Base-by-base conservation (phyloP, 2,888 invertebrate genomes). In the Spilosoma lubricipeda region DNA sequence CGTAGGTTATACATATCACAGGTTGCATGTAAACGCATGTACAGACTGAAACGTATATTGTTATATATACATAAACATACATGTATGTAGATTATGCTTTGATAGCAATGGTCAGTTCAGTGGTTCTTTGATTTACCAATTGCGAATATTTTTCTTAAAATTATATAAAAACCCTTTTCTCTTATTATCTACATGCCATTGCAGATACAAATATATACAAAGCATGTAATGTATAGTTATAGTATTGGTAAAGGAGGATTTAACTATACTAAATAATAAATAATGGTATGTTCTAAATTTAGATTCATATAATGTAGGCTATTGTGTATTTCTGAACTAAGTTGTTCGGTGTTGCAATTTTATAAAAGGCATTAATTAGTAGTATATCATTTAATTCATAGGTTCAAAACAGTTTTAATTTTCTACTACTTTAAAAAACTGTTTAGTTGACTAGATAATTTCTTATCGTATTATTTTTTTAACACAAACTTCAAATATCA, bases 1-100 rank as follows among this genome's bases (percentile, higher is more conserved):
- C 81, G 88, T 88, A 89, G 88, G 87, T 86, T 89, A 88, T 86
- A 87, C 82, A 90, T 93, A 93, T 93, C 93, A 93, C 93, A 93
- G 92, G 92, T 91, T 88, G 87, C 80, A 78, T 89, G 83, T 88
- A 87, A 87, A 89, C 87, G 82, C 86, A 86, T 75, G 82, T 85
- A 88, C 80, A 81, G 85, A 83, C 81, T 85, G 73, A 84, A 85
- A 80, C 63, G 63, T 20, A 63, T 39, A 33, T 48, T 45, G 36
- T 69, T 83, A 20, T 85, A 88, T 78, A 85, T 82, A 86, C 84
- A 86, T 84, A 79, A 83, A 86, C 48, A 82, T 81, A 79, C 76
- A 45, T 45, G 45, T 45, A 45, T 11, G 77, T 77, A 84, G 76
- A 84, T 85, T 86, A 86, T 84, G 88, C 87, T 89, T 89, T 81